These are phyloP conservation scores for Pinctada fucata DNA, from an alignment of 2,888 invertebrate species.

Conservation along the genomic window DNA sequence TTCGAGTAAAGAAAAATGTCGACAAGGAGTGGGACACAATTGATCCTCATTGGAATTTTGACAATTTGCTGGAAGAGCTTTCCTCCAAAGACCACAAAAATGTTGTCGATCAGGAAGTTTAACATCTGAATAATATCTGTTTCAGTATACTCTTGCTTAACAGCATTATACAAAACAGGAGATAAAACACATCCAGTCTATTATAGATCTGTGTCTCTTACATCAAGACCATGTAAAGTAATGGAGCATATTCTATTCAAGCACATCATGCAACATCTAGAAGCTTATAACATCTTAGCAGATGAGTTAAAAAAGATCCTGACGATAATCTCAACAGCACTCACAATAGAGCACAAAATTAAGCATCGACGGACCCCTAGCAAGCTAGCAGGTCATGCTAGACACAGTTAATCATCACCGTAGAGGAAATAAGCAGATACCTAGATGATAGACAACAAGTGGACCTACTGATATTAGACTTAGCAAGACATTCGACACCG, in stretches of 20 bases:
- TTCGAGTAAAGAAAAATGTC: too few species aligned
- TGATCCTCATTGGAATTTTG: too few species aligned
- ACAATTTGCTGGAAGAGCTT: too few species aligned
- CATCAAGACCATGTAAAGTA: not conserved
- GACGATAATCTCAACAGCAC: too few species aligned
- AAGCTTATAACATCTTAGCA: not conserved
- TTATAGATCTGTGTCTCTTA: not conserved
- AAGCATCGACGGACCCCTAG: too few species aligned
- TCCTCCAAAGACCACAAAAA: too few species aligned
- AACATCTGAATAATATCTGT: too few species aligned
- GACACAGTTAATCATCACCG: not conserved
- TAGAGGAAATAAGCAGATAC: not conserved
- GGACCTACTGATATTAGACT: not conserved
- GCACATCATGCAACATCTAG: not conserved
- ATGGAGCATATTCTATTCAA: not conserved
- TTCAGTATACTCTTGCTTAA: too few species aligned
- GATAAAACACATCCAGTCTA: not conserved
- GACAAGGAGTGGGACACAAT: too few species aligned
- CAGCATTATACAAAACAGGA: not conserved
- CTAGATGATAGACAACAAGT: not conserved
- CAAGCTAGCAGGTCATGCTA: not conserved
- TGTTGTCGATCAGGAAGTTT: too few species aligned
- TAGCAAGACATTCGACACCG: constrained; percentile 5
- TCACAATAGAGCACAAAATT: too few species aligned
- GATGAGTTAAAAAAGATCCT: too few species aligned